These are phyloP conservation scores for Oceanodroma tethys DNA, from an alignment of 2,113 vertebrate species.

Conservation along the genomic window DNA sequence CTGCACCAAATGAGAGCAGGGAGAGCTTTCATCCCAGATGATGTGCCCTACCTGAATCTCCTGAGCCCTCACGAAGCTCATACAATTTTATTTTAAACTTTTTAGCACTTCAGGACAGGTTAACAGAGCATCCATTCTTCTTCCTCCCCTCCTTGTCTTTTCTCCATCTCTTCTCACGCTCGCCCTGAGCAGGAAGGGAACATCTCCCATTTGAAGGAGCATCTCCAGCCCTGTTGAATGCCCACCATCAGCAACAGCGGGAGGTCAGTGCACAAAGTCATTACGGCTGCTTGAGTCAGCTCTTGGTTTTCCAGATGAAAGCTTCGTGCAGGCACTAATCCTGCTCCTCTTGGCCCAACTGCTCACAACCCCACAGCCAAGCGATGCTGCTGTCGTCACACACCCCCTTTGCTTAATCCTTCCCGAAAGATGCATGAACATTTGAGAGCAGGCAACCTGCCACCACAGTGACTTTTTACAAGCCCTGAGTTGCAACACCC, in stretches of 20 bases:
- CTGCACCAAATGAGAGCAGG: background rate
- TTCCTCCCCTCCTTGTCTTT: background rate
- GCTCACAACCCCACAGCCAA: background rate
- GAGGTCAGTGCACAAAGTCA: background rate
- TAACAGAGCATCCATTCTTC: background rate
- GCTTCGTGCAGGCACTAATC: background rate
- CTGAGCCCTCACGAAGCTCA: background rate
- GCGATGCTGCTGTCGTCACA: background rate
- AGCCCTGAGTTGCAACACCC: background rate
- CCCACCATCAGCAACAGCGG: background rate
- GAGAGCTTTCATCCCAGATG: background rate
- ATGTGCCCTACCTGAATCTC: background rate
- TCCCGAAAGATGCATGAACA: background rate
- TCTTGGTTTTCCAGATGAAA: background rate
- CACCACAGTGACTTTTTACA: fast-evolving
- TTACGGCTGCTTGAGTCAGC: background rate
- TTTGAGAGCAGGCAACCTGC: background rate
- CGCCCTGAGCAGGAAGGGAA: background rate
- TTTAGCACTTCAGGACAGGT: background rate
- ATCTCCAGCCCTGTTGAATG: background rate
- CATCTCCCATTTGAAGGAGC: background rate
- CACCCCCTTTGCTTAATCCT: background rate
- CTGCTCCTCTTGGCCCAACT: background rate
- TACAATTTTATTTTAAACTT: background rate
- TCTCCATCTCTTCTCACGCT: background rate